Conservation (phyloP, 1,140 invertebrate genomes). For the Pseudobourletiella spinata region DNA sequence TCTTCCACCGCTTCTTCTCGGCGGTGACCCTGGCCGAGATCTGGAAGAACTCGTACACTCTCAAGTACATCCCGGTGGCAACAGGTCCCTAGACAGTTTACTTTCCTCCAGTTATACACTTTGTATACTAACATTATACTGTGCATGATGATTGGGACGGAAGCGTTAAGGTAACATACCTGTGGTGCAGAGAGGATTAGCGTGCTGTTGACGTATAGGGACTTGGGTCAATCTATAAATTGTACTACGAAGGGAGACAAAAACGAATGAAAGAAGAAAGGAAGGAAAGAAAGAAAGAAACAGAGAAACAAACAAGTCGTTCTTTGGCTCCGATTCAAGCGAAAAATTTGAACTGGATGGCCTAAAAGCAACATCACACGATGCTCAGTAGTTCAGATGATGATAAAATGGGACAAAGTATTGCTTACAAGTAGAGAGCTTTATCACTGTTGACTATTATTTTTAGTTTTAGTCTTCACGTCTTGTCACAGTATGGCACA, state of each 20-base stretch:
- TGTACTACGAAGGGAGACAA: no score
- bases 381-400: constrained; percentile 26
- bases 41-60: constrained; percentile 91
- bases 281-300: no score
- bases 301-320: no score
- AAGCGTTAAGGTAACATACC: constrained; percentile 18
- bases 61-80: constrained; percentile 36
- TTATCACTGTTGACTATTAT: constrained; percentile 31
- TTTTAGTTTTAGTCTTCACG: constrained; percentile 3
- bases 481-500: no score
- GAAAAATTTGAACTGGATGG: not conserved
- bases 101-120: not conserved
- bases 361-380: constrained; percentile 2
- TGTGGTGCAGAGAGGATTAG: constrained; percentile 20
- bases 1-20: constrained; percentile 95
- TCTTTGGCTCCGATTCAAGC: not conserved
- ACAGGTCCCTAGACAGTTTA: constrained; percentile 24
- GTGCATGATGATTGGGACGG: not conserved
- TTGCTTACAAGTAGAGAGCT: constrained; percentile 30
- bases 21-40: constrained; percentile 94
- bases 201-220: constrained; percentile 7
- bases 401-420: constrained; percentile 8
- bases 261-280: no score
- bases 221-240: no score
- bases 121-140: no score